Base-by-base conservation (phyloP, 2,797 vertebrate species). In the Parauchenoglanis punctatus region DNA sequence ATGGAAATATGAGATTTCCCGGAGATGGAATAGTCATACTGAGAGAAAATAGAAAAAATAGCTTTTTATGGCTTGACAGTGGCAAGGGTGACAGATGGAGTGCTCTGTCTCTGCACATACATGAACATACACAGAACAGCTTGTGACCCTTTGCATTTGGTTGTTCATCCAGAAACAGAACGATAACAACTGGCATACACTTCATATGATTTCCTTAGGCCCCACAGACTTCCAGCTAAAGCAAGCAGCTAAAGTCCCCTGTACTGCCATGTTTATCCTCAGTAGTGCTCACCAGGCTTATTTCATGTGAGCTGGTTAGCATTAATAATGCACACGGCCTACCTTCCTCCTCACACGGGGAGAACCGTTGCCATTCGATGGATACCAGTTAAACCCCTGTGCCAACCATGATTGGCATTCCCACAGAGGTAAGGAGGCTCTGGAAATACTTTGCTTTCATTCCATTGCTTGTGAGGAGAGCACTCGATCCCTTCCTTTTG, bases 241-340 rank as follows among this genome's bases (percentile, higher is more conserved):
- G 76, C 83, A 11, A 72, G 52, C 28, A 28, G 61, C 54, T 75
- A 7, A 70, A 87, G 70, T 35, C 31, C 35, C 56, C 44, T 25
- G 58, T 88, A 85, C 65, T 76, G 81, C 88, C 89, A 73, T 83
- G 85, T 25, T 72, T 25, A 25, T 54, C 61, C 76, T 81, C 76
- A 58, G 63, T n/a, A 4, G 81, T 35, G 46, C 85, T 40, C 63
- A 70, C 85, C 80, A 44, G 46, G 65, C 92, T 91, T 92, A 86
- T 94, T 94, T 95, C 93, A 94, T 95, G 90, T 92, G 90, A 92
- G 93, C 91, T 87, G 91, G 87, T 91, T 89, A 88, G 85, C 92
- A 93, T 95, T 93, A 94, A 94, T 95, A 95, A 93, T 93, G 91
- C 88, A 94, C 90, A 28, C 4, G 49, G 58, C 23, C 82, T 86